Conservation (phyloP, 2,888 invertebrate genomes). For the Chelonus formosanus region DNA sequence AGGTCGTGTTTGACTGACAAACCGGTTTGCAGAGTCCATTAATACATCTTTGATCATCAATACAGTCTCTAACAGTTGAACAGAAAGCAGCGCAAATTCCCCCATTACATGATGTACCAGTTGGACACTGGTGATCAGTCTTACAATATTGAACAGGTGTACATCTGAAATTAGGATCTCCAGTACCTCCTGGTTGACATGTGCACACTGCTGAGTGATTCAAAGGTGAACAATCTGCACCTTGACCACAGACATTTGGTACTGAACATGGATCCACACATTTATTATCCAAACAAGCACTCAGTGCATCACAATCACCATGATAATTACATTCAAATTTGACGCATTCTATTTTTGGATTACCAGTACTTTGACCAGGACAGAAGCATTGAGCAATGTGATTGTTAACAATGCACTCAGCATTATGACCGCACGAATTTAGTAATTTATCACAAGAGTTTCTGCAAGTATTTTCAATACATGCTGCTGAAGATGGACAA, state of each 20-base stretch:
- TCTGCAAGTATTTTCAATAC: constrained; percentile 77
- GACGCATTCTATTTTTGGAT: constrained; percentile 75
- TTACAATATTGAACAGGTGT: constrained; percentile 84
- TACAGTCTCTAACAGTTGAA: constrained; percentile 82
- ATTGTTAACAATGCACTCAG: constrained; percentile 75
- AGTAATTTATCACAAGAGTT: constrained; percentile 76
- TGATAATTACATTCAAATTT: constrained; percentile 82
- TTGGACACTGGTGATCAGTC: constrained; percentile 81
- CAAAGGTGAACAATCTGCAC: constrained; percentile 77
- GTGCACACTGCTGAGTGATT: constrained; percentile 85
- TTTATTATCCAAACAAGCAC: constrained; percentile 81
- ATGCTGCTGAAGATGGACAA: constrained; percentile 81
- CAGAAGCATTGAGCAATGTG: constrained; percentile 81
- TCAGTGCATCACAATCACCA: constrained; percentile 76
- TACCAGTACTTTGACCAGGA: constrained; percentile 77
- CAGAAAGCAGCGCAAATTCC: constrained; percentile 85
- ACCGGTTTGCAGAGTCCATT: constrained; percentile 86
- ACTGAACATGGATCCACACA: constrained; percentile 85
- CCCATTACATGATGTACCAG: constrained; percentile 83
- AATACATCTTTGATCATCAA: constrained; percentile 85
- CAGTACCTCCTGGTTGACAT: constrained; percentile 85
- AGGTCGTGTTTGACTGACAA: constrained; percentile 75
- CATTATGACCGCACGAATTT: constrained; percentile 77
- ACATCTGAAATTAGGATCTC: constrained; percentile 87
- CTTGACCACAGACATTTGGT: constrained; percentile 83